These are phyloP conservation scores for Ispidina lecontei DNA, from an alignment of 2,797 vertebrate species.

Conservation along the genomic window DNA sequence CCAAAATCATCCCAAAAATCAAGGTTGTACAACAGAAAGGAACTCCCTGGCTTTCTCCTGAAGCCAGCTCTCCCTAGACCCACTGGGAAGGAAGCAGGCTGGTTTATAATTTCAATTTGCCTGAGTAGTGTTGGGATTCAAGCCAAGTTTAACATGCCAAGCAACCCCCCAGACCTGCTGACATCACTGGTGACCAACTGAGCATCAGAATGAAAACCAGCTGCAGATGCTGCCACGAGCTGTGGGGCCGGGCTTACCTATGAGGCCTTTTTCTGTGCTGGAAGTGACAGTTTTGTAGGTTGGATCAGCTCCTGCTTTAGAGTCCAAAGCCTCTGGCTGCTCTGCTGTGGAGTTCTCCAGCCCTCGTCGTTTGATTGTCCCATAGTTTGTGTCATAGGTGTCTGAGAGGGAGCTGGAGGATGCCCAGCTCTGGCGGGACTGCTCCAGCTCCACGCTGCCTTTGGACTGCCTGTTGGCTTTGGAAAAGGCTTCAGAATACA, in stretches of 20 bases:
- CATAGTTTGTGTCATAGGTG: slow-evolving; percentile 88
- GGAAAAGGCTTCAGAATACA: slow-evolving; percentile 68
- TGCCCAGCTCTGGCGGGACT: slow-evolving; percentile 89
- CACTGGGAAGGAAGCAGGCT: neutral
- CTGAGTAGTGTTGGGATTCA: neutral
- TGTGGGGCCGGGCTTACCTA: slow-evolving; percentile 86
- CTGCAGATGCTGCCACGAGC: neutral
- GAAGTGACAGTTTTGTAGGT: slow-evolving; percentile 95
- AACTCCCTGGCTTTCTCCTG: neutral
- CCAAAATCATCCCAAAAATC: neutral
- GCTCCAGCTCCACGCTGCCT: slow-evolving; percentile 78
- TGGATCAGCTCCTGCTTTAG: slow-evolving; percentile 81
- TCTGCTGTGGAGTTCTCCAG: slow-evolving; percentile 73
- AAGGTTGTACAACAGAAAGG: neutral
- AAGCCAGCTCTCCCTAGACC: neutral
- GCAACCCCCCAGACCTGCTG: slow-evolving; percentile 46
- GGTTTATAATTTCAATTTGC: neutral
- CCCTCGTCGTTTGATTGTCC: slow-evolving; percentile 87
- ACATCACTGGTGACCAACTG: slow-evolving; percentile 15
- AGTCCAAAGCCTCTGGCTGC: slow-evolving; percentile 71
- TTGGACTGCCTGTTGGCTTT: slow-evolving; percentile 78
- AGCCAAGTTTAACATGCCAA: slow-evolving; percentile 51
- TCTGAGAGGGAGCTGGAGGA: slow-evolving; percentile 91
- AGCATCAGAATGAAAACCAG: slow-evolving; percentile 25
- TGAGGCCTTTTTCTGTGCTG: slow-evolving; percentile 95